A percentile compares a stretch with the other conserved stretches of the same genome.
Evolutionary conservation across 2,797 vertebrate genomes (phyloP).

Genomic region (Emys orbicularis): DNA sequence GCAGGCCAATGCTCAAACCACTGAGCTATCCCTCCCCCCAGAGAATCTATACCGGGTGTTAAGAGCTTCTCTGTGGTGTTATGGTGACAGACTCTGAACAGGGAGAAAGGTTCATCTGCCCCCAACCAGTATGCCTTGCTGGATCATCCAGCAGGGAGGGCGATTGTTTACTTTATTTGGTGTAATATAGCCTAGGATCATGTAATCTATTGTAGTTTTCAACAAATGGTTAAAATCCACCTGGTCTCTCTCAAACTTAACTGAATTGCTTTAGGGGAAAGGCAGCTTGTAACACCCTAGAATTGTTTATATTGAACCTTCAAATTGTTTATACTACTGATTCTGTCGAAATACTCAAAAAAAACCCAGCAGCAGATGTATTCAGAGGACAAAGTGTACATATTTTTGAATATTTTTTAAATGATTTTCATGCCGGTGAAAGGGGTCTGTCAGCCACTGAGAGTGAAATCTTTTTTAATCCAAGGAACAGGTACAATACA

Average conservation of each 20-base stretch:
- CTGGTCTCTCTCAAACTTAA: background rate
- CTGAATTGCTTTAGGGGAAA: background rate
- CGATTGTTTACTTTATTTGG: no score
- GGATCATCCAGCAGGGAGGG: background rate
- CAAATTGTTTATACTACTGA: background rate
- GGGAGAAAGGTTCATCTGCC: no score
- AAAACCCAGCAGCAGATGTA: background rate
- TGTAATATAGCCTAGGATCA: no score
- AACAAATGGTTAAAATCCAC: background rate
- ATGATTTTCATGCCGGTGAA: background rate
- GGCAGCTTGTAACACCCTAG: background rate
- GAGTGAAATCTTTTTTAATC: background rate
- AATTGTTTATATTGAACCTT: background rate
- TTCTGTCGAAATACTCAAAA: background rate
- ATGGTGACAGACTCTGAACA: background rate
- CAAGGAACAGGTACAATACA: background rate
- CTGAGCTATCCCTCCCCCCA: no score
- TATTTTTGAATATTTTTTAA: background rate
- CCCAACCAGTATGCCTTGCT: background rate
- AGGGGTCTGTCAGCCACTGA: background rate
- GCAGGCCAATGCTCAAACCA: no score
- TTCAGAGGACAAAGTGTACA: background rate
- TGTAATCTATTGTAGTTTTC: no score
- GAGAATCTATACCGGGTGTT: background rate
- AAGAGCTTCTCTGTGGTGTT: background rate